A percentile compares a stretch with the other conserved stretches of the same genome.
Conservation (phyloP, 2,888 invertebrate genomes). For the Trachelus troglodyta region DNA sequence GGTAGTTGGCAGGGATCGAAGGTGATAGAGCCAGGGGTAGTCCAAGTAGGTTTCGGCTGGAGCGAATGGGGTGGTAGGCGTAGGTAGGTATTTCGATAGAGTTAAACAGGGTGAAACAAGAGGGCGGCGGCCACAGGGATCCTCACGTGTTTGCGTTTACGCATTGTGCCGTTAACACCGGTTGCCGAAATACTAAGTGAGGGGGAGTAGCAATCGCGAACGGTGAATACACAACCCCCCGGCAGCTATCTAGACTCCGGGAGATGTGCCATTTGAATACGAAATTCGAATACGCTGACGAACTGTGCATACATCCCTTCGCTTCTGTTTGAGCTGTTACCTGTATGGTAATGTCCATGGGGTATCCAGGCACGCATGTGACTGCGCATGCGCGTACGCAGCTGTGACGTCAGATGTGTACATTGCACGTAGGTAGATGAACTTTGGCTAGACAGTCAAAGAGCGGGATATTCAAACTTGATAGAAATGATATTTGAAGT, state of each 20-base stretch:
- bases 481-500: no score
- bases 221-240: constrained; percentile 37
- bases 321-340: constrained; percentile 63
- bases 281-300: constrained; percentile 63
- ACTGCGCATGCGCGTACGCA: background rate
- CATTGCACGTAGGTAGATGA: no score
- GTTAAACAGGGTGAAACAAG: constrained; percentile 4
- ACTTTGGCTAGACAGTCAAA: no score
- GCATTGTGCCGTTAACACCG: constrained; percentile 44
- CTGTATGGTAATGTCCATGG: constrained; percentile 58
- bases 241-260: constrained; percentile 46
- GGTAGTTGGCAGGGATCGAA: no score
- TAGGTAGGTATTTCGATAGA: constrained; percentile 3
- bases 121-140: constrained; percentile 7
- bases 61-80: no score
- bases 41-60: no score
- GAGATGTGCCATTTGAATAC: constrained; percentile 62
- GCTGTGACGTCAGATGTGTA: no score
- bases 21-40: background rate
- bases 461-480: no score
- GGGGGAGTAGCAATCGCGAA: constrained; percentile 44
- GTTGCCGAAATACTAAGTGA: constrained; percentile 44
- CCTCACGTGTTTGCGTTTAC: constrained; percentile 45
- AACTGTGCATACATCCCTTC: constrained; percentile 63
- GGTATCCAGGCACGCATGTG: background rate